Evolutionary conservation across 2,113 vertebrate species (phyloP).

Genomic region (Istiophorus platypterus): DNA sequence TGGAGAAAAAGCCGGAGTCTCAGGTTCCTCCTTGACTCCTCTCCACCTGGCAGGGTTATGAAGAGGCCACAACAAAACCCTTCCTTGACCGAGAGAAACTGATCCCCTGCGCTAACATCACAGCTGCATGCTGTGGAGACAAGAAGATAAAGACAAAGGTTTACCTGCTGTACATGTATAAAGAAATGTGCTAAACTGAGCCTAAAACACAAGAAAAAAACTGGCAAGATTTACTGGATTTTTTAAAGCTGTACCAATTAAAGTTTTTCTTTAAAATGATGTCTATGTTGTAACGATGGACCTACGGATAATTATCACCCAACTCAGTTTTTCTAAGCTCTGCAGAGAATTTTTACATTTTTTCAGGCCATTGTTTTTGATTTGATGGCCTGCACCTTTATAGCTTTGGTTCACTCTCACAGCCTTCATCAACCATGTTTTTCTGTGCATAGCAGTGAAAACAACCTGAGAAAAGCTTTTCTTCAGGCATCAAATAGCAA

Average conservation of each 20-base stretch:
- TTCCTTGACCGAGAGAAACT: slow-evolving; percentile 32
- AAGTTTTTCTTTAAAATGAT: background rate
- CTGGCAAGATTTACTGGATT: background rate
- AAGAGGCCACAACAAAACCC: slow-evolving; percentile 60
- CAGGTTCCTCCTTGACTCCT: slow-evolving; percentile 71
- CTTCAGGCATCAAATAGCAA: background rate
- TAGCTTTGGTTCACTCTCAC: background rate
- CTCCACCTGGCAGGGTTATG: slow-evolving; percentile 59
- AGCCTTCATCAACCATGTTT: background rate
- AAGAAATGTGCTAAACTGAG: background rate
- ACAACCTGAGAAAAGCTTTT: background rate
- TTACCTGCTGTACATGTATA: slow-evolving; percentile 18
- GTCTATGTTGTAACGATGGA: background rate
- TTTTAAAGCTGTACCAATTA: background rate
- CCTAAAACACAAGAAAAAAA: background rate
- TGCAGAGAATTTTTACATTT: background rate
- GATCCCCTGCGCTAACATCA: slow-evolving; percentile 18
- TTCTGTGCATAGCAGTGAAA: background rate
- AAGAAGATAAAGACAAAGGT: slow-evolving; percentile 7
- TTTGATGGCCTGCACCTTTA: background rate
- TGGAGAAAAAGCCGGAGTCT: slow-evolving; percentile 75
- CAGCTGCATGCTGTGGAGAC: background rate
- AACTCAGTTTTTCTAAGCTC: background rate
- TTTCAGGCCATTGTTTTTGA: background rate
- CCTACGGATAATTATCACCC: background rate